Base-by-base conservation (phyloP, 2,888 invertebrate genomes). In the Melinaea menophilus region DNA sequence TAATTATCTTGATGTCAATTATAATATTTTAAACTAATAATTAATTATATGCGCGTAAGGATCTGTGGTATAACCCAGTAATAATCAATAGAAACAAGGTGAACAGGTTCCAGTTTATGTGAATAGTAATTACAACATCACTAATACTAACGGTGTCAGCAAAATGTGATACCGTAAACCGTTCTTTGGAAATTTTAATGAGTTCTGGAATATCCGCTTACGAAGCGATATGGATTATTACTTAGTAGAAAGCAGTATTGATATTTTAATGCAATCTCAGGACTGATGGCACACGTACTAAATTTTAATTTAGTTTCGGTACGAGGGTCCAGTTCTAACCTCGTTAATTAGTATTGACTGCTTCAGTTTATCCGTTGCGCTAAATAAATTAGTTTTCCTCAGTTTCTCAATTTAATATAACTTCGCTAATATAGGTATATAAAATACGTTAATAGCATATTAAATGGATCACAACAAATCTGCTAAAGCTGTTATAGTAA, bases 161-260 rank as follows among this genome's bases (percentile, higher is more conserved):
- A 59, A 56, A 54, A 66, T 59, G 56, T 59, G 63, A 59, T 56
- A 59, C 48, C 45, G 60, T 59, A 48, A 56, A 58, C 33, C 65
- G 71, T 74, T 73, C 22, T 22, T 22, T 22, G 22, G 22, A 22
- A 22, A 22, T 22, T 22, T 22, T 22, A 22, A 22, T 22, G 22
- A 22, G 22, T 22, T 22, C 22, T 22, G 22, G 22, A 22, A 22
- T 22, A 22, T 22, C 22, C 22, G 75, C 77, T 79, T 78, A 79
- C 75, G 61, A 69, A 57, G 60, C 67, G 64, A 68, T 71, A 71
- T 1, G 72, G 78, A 76, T 79, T 79, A 80, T 76, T 79, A 74
- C 77, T 75, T 76, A 75, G 78, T 74, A 71, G 72, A 71, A 67
- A 68, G 69, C 66, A 62, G 69, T 72, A 73, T 72, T 75, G 68